Conservation (phyloP, 2,113 vertebrate species). For the Oenanthe melanoleuca region DNA sequence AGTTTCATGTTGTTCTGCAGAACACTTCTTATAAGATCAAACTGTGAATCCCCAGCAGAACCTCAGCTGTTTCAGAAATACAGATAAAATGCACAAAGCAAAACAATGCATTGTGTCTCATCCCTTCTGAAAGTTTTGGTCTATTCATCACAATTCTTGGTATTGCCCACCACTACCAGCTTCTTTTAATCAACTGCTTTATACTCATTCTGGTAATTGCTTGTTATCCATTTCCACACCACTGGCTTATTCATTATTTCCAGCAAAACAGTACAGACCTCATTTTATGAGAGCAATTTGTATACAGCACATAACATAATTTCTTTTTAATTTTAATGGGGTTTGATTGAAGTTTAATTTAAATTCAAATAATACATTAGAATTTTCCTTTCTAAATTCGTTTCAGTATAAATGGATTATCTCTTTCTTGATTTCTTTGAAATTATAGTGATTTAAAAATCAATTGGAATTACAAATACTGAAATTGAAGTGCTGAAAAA, state of each 20-base stretch:
- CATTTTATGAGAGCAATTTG: neutral
- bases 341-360: neutral
- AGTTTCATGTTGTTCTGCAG: neutral
- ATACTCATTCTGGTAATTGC: conserved; percentile 41
- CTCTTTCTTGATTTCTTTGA: neutral
- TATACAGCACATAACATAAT: neutral
- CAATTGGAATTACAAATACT: neutral
- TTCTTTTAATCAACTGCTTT: conserved; percentile 62
- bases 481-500: neutral
- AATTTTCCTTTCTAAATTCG: neutral
- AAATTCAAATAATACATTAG: neutral
- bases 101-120: neutral
- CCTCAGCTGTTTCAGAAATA: conserved; percentile 36
- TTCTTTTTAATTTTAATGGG: neutral
- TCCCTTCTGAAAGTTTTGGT: conserved; percentile 54
- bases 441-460: neutral
- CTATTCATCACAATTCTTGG: conserved; percentile 44
- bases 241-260: conserved; percentile 31
- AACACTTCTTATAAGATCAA: conserved; percentile 1
- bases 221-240: conserved; percentile 42
- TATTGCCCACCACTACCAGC: conserved; percentile 43
- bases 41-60: conserved; percentile 51
- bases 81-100: conserved; percentile 62
- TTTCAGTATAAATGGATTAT: neutral
- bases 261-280: conserved; percentile 1